Base-by-base conservation (phyloP, 92 coral and sea anemone genomes). In the Palythoa heliodiscus region DNA sequence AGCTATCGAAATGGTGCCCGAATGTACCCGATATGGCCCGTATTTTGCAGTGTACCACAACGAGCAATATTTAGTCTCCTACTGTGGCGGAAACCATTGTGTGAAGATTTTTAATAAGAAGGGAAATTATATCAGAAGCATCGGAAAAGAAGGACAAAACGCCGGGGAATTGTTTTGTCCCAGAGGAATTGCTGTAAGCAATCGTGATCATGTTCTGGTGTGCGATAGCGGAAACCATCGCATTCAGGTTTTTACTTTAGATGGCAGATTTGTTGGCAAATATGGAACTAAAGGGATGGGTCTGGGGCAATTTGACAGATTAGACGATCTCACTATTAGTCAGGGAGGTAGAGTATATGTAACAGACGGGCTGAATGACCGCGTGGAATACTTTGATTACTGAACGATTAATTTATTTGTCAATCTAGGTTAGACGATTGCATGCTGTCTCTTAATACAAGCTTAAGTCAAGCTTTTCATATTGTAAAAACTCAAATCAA, bases 221-320 rank as follows among this genome's bases (percentile, higher is more conserved):
- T 88, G 88, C 68, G 88, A 84, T 60, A 60, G 57, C 55, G 88
- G 85, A 8, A 52, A 69, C 72, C 37, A 76, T 17, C 83, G 88
- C 4, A 70, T 88, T 84, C 91, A 88, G 67, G 71, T 76, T 23
- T 84, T 70, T 52, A 84, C 91, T n/a, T 78, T 84, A 48, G 86
- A 77, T 63, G 91, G 91, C n/a, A 82, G 88, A 24, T 88, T 83
- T 76, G 88, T 88, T 57, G 86, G 88, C 19, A 84, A 76, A 66
- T 66, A n/a, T 47, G 84, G 84, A 2, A 80, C 84, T 23, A 80
- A 80, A 75, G 84, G 84, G 64, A 22, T 80, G 84, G 84, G 84
- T n/a, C 63, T 80, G 14, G 84, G 84, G 57, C 84, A 80, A 43
- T 80, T 80, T 63, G 84, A 80, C 58, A 80, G 66, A 61, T 25